These are phyloP conservation scores for Trissolcus japonicus DNA, from an alignment of 2,888 invertebrate genomes.

Conservation along the genomic window DNA sequence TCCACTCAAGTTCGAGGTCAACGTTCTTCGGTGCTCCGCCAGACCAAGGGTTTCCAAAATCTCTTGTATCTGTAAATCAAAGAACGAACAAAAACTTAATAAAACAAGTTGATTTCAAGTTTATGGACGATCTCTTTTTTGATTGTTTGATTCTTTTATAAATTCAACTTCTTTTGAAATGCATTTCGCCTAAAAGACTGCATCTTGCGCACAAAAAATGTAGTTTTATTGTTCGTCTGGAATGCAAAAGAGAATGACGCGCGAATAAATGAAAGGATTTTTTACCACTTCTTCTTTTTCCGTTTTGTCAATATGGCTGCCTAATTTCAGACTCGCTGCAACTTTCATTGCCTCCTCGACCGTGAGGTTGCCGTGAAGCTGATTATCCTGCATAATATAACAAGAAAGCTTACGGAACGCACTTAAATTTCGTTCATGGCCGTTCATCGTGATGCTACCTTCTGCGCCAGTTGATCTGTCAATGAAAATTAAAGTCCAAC, in stretches of 20 bases:
- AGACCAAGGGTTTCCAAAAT: constrained; percentile 93
- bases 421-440: constrained; percentile 88
- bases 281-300: constrained; percentile 91
- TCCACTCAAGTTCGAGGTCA: constrained; percentile 94
- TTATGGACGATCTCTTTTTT: not conserved
- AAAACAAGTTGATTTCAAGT: not conserved
- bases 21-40: constrained; percentile 90
- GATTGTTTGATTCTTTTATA: not conserved
- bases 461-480: constrained; percentile 86
- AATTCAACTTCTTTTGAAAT: too few species aligned
- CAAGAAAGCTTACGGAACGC: constrained; percentile 94
- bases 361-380: constrained; percentile 92
- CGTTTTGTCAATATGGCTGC: constrained; percentile 81
- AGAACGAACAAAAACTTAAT: not conserved
- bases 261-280: constrained; percentile 5
- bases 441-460: constrained; percentile 91
- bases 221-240: not conserved
- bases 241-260: constrained; percentile 10
- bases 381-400: constrained; percentile 98
- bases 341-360: constrained; percentile 97
- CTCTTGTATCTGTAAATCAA: constrained; percentile 86
- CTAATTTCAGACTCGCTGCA: constrained; percentile 92
- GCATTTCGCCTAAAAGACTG: not conserved
- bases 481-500: constrained; percentile 53
- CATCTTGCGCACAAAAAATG: not conserved